Evolutionary conservation across 2,113 vertebrate genomes (phyloP), one percentile per base, ranked within the genome.

Genomic region (Thinocorus orbignyianus): DNA sequence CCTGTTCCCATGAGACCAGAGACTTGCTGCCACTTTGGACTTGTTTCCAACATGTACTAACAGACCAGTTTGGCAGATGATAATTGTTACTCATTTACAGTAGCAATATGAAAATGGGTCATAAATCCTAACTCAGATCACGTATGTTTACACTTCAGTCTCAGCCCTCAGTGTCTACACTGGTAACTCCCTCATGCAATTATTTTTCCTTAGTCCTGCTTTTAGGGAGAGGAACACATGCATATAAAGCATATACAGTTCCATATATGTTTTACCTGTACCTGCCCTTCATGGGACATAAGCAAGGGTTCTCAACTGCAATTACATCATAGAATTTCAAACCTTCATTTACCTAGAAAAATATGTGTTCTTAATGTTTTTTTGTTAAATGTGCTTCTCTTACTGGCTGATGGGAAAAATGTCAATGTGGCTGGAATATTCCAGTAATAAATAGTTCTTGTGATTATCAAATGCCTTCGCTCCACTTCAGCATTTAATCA

Each of bases 401-500:
- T 88, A 71, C 68, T 73, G 51, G 19, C 33, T 90, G 41, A 93
- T 35, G 44, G 33, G 31, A 79, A 86, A 91, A 91, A 74, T 1
- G 25, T 80, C 83, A 84, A 64, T 19, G 19, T 51, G 35, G 26
- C 46, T 95, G 39, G 57, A 93, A 92, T 90, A 86, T 68, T 92
- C 79, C 48, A 95, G 60, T 41, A 96, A 62, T 86, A 97, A 93
- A 95, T 86, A 96, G 69, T 23, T 88, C 71, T 64, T 80, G 37
- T 61, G 68, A 92, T 95, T 94, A 92, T 62, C 79, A 86, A 90
- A 95, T 82, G 51, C 51, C 51, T 95, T 2, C 1, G 51, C 54
- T 93, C 35, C 55, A 86, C 81, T 95, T 96, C 81, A 93, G 86
- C 90, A 95, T 92, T 92, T 97, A 95, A 92, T 86, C 78, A 93